phyloP scores from a whole-genome alignment of 2,113 vertebrate species.

The Fulica atra region DNA sequence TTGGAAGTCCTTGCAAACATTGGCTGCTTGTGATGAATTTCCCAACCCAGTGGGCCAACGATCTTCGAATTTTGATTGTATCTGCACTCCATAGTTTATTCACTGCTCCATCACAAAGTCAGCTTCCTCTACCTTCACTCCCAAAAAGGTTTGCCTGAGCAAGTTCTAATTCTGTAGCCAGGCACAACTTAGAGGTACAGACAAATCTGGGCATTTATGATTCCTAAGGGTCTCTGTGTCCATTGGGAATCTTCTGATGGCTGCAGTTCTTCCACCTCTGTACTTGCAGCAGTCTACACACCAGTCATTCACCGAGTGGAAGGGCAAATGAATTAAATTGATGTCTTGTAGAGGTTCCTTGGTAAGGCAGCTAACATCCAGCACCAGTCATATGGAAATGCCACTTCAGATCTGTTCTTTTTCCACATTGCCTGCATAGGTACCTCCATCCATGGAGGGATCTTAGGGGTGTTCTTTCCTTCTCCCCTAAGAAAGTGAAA shows the following conservation, averaged over 20 bases:
- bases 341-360: neutral
- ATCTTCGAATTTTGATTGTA: neutral
- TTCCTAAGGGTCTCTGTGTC: neutral
- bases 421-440: neutral
- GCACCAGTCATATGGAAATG: neutral
- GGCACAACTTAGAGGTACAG: neutral
- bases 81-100: neutral
- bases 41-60: neutral
- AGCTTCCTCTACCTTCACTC: neutral
- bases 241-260: neutral
- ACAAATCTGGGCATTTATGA: neutral
- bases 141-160: neutral
- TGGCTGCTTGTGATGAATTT: neutral
- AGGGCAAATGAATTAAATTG: neutral
- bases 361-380: neutral
- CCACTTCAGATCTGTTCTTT: neutral
- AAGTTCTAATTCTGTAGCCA: neutral
- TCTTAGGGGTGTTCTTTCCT: neutral
- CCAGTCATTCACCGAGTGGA: neutral
- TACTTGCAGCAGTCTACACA: neutral
- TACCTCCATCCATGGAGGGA: neutral
- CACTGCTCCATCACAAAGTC: neutral
- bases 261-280: neutral
- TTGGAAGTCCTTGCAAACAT: neutral
- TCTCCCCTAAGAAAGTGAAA: neutral